Conservation (phyloP, 2,888 invertebrate species). For the Agrotis segetum region DNA sequence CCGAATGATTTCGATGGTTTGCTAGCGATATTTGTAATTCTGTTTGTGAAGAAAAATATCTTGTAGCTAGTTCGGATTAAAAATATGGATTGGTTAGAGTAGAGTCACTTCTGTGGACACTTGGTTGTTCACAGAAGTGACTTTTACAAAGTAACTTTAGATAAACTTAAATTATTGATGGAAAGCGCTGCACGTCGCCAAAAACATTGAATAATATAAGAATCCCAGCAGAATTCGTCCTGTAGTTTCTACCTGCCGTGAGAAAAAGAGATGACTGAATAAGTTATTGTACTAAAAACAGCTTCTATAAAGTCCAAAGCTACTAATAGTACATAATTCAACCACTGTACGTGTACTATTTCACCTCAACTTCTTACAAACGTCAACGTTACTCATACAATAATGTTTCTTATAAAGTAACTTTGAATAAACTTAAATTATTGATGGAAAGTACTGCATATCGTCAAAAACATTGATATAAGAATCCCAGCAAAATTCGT, state of each 20-base stretch:
- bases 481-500: no score
- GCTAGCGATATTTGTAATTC: conserved; percentile 33
- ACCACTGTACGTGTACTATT: conserved; percentile 2
- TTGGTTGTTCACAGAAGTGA: not conserved
- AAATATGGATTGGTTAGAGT: not conserved
- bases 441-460: no score
- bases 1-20: conserved; percentile 74
- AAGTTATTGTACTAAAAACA: not conserved
- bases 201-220: not conserved
- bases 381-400: conserved; percentile 44
- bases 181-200: not conserved
- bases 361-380: conserved; percentile 28
- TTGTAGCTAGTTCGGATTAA: not conserved
- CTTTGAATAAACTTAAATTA: no score
- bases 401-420: conserved; percentile 35
- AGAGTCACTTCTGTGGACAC: not conserved
- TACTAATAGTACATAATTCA: not conserved
- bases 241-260: no score
- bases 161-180: not conserved
- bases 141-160: not conserved
- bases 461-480: no score
- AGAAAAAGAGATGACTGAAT: no score
- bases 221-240: not conserved
- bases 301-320: not conserved
- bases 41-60: conserved; percentile 1